Evolutionary conservation across 2,797 vertebrate species (phyloP).

Genomic region (Rhinogobio ventralis): DNA sequence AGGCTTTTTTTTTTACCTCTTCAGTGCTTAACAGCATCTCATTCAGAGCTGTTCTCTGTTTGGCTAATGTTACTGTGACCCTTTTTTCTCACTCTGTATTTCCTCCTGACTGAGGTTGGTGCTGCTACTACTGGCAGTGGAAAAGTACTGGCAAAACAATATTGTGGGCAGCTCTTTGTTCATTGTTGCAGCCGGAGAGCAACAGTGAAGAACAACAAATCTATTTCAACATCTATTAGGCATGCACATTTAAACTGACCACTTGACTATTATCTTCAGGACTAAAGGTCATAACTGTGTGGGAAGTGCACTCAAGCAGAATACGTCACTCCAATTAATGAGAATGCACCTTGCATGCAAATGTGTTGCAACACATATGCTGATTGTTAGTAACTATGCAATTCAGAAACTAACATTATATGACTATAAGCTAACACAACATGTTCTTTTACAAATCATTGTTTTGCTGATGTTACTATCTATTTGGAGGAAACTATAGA

Average conservation of each 20-base stretch:
- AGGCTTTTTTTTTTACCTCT: background rate
- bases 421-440: background rate
- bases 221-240: conserved; percentile 33
- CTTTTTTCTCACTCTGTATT: conserved; percentile 20
- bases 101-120: conserved; percentile 67
- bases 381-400: background rate
- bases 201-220: conserved; percentile 31
- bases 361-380: background rate
- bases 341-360: background rate
- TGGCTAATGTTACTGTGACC: conserved; percentile 22
- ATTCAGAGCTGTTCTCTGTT: background rate
- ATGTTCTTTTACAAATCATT: background rate
- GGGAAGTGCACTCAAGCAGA: conserved; percentile 6
- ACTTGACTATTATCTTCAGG: background rate
- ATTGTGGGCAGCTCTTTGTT: conserved; percentile 73
- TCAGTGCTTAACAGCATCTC: background rate
- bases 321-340: background rate
- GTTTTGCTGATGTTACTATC: background rate
- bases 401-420: background rate
- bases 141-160: conserved; percentile 77
- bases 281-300: background rate
- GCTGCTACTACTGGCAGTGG: conserved; percentile 76
- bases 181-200: conserved; percentile 70
- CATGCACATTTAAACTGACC: background rate
- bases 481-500: background rate